Evolutionary conservation across 2,113 vertebrate genomes (phyloP), one percentile per base, ranked within the genome.

Genomic region (Poecile atricapillus): DNA sequence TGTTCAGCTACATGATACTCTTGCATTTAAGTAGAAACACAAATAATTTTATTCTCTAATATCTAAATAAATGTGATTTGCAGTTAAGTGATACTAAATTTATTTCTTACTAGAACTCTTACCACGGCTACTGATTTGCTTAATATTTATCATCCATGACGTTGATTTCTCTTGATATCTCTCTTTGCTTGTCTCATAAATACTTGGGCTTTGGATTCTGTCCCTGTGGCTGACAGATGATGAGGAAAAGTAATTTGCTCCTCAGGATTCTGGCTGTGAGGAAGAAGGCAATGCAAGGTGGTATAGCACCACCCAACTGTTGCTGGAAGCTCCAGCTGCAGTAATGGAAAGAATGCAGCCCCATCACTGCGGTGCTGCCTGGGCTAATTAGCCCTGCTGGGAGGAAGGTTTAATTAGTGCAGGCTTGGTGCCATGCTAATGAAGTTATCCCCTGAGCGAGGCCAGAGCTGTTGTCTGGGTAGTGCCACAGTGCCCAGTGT

Each of bases 381-480:
- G 58, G 33, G 63, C 70, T 94, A 87, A 87, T 96, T 89, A 91
- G 59, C 43, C 79, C 80, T 92, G 83, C 87, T 94, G 89, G 47
- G 80, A 65, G 43, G 63, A 69, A 89, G 59, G 83, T 90, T 96
- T 94, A 89, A 94, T 96, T 90, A 91, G 93, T 17, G 41, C 58
- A 56, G 70, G 70, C 86, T 17, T 35, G 62, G 70, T 74, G 94
- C 80, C 55, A 37, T 69, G 64, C 59, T 96, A 92, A 96, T 96
- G 5, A 95, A 96, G 94, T 95, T 95, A 50, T 95, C 37, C 50
- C 75, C 65, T 62, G 67, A 23, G 68, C 49, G 76, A 80, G 86
- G 55, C 80, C 2, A 3, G 83, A 90, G 91, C 63, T 15, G 4
- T 77, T 60, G 49, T 24, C 27, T 59, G 18, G 18, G 5, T 7